Percentiles rank a stretch among this genome's conserved stretches.
Evolutionary conservation across 2,113 vertebrate species (phyloP).

Genomic region (Pionites leucogaster): DNA sequence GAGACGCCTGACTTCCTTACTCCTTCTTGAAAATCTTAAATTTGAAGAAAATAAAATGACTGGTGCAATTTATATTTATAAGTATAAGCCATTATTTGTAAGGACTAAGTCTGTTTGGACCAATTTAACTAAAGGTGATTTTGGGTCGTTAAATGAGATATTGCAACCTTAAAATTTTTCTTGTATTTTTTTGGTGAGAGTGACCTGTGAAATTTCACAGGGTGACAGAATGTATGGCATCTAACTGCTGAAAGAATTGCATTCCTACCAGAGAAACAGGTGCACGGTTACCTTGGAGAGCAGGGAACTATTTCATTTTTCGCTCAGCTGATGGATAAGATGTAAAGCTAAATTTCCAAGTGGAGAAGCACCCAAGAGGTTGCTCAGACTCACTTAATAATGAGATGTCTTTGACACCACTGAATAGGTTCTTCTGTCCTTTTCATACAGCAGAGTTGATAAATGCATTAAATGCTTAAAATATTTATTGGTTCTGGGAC

Average conservation of each 20-base stretch:
- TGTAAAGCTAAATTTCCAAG: constrained; percentile 54
- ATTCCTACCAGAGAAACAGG: not conserved
- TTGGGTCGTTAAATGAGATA: not conserved
- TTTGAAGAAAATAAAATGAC: not conserved
- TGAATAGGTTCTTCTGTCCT: not conserved
- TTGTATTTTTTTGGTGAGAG: not conserved
- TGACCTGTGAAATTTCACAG: not conserved
- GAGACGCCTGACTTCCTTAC: not conserved
- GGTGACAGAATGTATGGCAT: not conserved
- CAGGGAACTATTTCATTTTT: not conserved
- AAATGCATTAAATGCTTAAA: constrained; percentile 65
- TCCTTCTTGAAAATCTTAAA: not conserved
- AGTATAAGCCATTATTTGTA: not conserved
- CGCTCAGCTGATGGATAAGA: not conserved
- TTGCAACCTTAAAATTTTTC: not conserved
- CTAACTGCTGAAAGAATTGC: not conserved
- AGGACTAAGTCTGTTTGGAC: not conserved
- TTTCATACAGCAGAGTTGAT: constrained; percentile 22
- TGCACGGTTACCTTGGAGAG: not conserved
- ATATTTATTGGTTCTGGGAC: constrained; percentile 60
- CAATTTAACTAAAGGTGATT: not conserved
- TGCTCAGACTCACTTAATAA: not conserved
- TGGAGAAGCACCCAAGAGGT: constrained; percentile 28
- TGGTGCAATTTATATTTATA: not conserved
- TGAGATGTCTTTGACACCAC: constrained; percentile 14